Evolutionary conservation across 2,797 vertebrate genomes (phyloP).

Genomic region (Prunella strophiata): DNA sequence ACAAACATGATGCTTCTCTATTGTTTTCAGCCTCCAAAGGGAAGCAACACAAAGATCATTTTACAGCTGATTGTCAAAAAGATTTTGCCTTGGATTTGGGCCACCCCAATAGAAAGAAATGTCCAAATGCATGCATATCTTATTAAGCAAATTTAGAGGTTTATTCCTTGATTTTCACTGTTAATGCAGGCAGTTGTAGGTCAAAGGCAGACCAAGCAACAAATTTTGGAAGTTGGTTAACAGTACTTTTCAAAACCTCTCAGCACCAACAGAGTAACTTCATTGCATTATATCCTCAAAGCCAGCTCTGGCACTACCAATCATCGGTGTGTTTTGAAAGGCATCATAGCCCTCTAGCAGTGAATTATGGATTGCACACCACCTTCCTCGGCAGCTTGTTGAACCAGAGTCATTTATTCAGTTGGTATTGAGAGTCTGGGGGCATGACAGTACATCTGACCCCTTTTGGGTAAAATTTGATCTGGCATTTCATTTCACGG

Average conservation of each 20-base stretch:
- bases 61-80: not conserved
- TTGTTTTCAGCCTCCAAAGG: not conserved
- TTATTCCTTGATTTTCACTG: slow-evolving; percentile 31
- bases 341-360: slow-evolving; percentile 44
- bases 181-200: not conserved
- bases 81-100: not conserved
- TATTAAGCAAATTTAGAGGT: slow-evolving; percentile 26
- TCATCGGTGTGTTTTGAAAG: not conserved
- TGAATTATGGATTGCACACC: slow-evolving; percentile 44
- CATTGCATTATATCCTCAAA: not conserved
- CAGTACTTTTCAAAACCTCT: slow-evolving; percentile 45
- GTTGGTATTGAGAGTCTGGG: slow-evolving; percentile 75
- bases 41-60: not conserved
- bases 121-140: not conserved
- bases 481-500: slow-evolving; percentile 85
- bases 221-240: slow-evolving; percentile 51
- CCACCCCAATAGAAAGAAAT: not conserved
- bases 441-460: slow-evolving; percentile 79
- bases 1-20: not conserved
- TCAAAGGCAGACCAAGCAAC: slow-evolving; percentile 50
- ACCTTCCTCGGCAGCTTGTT: slow-evolving; percentile 55
- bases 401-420: slow-evolving; percentile 76
- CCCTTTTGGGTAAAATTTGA: slow-evolving; percentile 84
- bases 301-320: not conserved
- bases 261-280: slow-evolving; percentile 24